Evolutionary conservation across 2,888 invertebrate genomes (phyloP).

Genomic region (Macropis europaea): DNA sequence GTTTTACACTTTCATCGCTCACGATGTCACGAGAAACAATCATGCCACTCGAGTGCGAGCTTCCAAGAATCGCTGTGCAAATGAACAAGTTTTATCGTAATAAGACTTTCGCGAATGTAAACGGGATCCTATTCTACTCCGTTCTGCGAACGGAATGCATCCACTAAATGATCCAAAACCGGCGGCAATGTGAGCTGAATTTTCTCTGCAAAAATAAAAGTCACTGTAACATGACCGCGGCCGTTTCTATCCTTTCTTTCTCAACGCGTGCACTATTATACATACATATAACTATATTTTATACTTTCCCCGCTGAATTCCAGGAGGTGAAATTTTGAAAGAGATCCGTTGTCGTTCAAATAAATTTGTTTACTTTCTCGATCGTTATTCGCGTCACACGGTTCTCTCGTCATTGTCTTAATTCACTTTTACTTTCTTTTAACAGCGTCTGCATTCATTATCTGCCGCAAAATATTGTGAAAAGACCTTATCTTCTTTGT

Average conservation of each 20-base stretch:
- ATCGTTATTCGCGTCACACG: background rate
- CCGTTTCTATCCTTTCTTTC: conserved; percentile 5
- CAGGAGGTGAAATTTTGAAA: conserved; percentile 32
- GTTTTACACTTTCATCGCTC: background rate
- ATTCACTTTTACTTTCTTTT: background rate
- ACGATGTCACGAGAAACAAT: background rate
- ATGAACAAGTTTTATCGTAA: background rate
- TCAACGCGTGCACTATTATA: background rate
- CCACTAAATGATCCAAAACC: background rate
- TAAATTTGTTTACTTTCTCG: conserved; percentile 30
- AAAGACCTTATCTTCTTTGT: too few relatives aligned
- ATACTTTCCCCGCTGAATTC: conserved; percentile 40
- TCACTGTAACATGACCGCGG: background rate
- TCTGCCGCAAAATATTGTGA: background rate
- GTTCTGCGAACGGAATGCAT: background rate
- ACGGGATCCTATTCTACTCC: background rate
- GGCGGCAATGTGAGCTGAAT: background rate
- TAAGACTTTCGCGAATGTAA: conserved; percentile 29
- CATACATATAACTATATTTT: conserved; percentile 19
- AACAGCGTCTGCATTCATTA: background rate
- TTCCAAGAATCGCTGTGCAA: background rate
- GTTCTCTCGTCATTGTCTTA: background rate
- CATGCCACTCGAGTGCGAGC: background rate
- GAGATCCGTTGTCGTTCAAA: background rate
- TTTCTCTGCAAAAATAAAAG: conserved; percentile 4